Evolutionary conservation across 2,113 vertebrate species (phyloP).

Genomic region (Saguinus imperator): DNA sequence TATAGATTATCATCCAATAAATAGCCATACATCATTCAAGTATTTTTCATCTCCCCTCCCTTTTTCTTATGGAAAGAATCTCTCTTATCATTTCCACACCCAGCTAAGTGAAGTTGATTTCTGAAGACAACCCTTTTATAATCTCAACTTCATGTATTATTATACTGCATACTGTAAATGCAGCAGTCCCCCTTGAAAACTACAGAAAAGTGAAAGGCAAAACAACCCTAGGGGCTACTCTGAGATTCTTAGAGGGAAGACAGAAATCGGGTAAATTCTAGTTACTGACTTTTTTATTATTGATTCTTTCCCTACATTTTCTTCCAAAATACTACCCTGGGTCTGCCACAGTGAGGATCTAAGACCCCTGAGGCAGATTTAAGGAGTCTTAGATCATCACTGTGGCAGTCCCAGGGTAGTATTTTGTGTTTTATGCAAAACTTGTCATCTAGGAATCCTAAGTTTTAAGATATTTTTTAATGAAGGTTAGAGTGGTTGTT

Average conservation of each 20-base stretch:
- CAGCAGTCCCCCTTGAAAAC: background rate
- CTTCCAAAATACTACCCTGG: constrained; percentile 82
- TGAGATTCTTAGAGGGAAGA: constrained; percentile 36
- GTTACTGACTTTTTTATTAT: constrained; percentile 62
- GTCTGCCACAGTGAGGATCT: constrained; percentile 81
- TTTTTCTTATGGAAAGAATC: constrained; percentile 45
- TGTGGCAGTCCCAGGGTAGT: constrained; percentile 80
- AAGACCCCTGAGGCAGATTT: constrained; percentile 47
- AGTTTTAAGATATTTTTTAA: constrained; percentile 65
- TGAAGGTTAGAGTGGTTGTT: constrained; percentile 83
- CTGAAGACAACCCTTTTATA: constrained; percentile 32
- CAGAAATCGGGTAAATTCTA: constrained; percentile 68
- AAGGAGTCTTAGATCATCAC: constrained; percentile 75
- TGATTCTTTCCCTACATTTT: constrained; percentile 78
- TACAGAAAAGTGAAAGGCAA: constrained; percentile 53
- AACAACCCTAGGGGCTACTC: background rate
- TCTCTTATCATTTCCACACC: constrained; percentile 35
- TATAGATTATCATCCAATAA: constrained; percentile 40
- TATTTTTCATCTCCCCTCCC: background rate
- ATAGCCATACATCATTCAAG: background rate
- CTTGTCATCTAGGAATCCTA: constrained; percentile 84
- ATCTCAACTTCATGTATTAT: constrained; percentile 52
- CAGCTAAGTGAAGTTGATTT: constrained; percentile 12
- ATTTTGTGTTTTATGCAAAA: constrained; percentile 83
- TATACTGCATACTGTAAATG: background rate